phyloP scores from a whole-genome alignment of 1,140 invertebrate species.

The Drosophila parvula region DNA sequence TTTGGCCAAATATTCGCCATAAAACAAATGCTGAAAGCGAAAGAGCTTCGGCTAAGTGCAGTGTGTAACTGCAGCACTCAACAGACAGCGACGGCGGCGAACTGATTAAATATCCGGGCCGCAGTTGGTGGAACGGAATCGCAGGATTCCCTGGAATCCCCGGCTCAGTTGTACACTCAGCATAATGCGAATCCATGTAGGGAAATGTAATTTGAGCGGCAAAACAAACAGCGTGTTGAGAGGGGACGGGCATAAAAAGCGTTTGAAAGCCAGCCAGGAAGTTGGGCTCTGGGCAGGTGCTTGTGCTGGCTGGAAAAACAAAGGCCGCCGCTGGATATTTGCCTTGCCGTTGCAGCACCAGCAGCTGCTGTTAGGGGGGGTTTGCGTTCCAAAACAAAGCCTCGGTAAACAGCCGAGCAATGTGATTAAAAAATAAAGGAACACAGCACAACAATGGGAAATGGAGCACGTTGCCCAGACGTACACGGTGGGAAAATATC shows the following conservation, averaged over 20 bases:
- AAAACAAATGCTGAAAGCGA: slow-evolving; percentile 52
- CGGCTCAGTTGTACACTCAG: slow-evolving; percentile 50
- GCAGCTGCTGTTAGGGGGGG: slow-evolving; percentile 3
- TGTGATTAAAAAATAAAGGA: slow-evolving; percentile 67
- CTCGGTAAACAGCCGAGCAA: slow-evolving; percentile 55
- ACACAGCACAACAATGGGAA: slow-evolving; percentile 52
- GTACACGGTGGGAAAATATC: slow-evolving; percentile 22
- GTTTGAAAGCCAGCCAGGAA: slow-evolving; percentile 29
- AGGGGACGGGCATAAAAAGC: slow-evolving; percentile 4
- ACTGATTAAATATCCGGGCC: slow-evolving; percentile 80
- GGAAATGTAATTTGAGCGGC: slow-evolving; percentile 77
- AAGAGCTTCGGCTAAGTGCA: slow-evolving; percentile 40
- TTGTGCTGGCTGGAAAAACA: slow-evolving; percentile 58
- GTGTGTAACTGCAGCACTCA: slow-evolving; percentile 35
- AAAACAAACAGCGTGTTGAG: slow-evolving; percentile 62
- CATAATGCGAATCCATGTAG: slow-evolving; percentile 66
- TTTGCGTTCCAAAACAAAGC: slow-evolving; percentile 44
- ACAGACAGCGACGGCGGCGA: slow-evolving; percentile 31
- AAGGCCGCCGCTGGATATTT: slow-evolving; percentile 63
- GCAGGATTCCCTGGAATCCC: slow-evolving; percentile 25
- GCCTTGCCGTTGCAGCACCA: slow-evolving; percentile 27
- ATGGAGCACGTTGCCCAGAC: slow-evolving; percentile 25
- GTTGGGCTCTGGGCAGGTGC: slow-evolving; percentile 48
- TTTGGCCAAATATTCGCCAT: slow-evolving; percentile 48
- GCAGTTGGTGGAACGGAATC: slow-evolving; percentile 34